phyloP scores from a whole-genome alignment of 2,113 vertebrate species.

The Tor tambroides region DNA sequence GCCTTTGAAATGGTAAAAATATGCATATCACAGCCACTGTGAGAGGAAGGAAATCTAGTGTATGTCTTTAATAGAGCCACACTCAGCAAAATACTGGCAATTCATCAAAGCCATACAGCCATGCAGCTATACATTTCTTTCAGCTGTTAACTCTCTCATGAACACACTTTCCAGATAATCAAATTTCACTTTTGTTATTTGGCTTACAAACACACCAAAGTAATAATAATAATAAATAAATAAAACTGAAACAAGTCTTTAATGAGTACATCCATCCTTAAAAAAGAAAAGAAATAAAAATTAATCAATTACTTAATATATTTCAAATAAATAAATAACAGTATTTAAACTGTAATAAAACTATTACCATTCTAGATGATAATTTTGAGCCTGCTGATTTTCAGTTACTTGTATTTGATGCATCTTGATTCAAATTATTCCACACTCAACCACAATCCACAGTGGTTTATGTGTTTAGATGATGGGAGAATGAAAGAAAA shows the following conservation, averaged over 20 bases:
- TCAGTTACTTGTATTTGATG: neutral
- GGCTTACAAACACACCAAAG: neutral
- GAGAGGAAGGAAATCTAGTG: neutral
- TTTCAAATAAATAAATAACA: neutral
- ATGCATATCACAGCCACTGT: conserved; percentile 6
- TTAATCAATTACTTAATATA: no score
- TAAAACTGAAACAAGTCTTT: neutral
- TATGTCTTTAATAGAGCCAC: neutral
- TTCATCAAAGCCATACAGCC: conserved; percentile 8
- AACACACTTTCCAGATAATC: neutral
- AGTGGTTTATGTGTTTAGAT: neutral
- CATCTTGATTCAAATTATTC: neutral
- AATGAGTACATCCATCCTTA: neutral
- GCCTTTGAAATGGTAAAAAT: conserved; percentile 8
- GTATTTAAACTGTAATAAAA: neutral
- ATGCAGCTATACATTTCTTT: neutral
- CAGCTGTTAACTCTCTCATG: neutral
- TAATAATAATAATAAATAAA: neutral
- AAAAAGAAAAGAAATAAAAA: neutral
- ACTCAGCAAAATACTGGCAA: neutral
- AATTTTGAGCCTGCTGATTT: neutral
- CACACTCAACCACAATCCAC: neutral
- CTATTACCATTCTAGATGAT: neutral
- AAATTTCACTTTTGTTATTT: neutral
- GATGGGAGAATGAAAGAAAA: neutral